phyloP scores from a whole-genome alignment of 2,113 vertebrate genomes.

The Hemicordylus capensis region DNA sequence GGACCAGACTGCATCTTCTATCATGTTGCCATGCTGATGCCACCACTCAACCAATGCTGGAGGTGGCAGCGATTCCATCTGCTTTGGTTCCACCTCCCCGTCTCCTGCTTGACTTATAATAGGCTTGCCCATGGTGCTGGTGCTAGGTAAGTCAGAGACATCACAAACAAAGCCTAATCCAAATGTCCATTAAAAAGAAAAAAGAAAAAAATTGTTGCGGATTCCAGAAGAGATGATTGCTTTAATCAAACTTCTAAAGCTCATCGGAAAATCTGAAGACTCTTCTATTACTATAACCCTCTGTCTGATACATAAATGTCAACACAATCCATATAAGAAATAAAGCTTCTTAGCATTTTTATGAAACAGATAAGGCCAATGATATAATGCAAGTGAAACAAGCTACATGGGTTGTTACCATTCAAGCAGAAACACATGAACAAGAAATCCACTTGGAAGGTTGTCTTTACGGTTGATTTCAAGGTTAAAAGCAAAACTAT shows the following conservation, averaged over 20 bases:
- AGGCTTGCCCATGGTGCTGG: too few species aligned
- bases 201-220: background rate
- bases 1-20: too few species aligned
- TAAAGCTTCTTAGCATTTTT: background rate
- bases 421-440: background rate
- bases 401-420: background rate
- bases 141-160: too few species aligned
- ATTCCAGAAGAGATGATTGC: background rate
- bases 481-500: constrained; percentile 12
- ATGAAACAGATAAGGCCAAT: background rate
- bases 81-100: too few species aligned
- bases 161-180: too few species aligned
- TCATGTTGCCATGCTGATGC: too few species aligned
- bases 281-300: background rate
- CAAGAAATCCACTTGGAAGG: background rate
- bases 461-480: background rate
- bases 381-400: background rate
- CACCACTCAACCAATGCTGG: too few species aligned
- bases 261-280: background rate
- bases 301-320: background rate
- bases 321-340: background rate
- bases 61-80: too few species aligned
- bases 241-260: background rate
- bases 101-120: too few species aligned
- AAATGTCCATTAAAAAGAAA: background rate